Evolutionary conservation across 2,888 invertebrate genomes (phyloP), one percentile per base, ranked within the genome.

Genomic region (Acholoe squamosa): DNA sequence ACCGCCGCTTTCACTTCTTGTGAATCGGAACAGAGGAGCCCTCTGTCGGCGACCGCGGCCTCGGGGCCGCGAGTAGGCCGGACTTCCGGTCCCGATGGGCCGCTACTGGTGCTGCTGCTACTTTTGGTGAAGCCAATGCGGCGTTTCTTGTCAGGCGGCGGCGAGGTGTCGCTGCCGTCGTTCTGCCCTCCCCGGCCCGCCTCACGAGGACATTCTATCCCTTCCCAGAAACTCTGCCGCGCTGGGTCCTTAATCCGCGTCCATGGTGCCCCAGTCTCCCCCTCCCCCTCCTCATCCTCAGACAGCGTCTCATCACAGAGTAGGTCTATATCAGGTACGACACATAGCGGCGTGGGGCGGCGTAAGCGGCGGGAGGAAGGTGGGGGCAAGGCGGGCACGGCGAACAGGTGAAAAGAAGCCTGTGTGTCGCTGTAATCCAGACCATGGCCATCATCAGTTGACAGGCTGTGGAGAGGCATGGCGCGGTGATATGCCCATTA

Each of bases 291-390:
- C 43, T 10, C 43, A 25, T 25, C 71, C 34, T 80, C 80, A 12
- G 80, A 80, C 43, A 80, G 43, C 0, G 34, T 80, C n/a, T 80
- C 80, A 33, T 80, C 80, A n/a, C 80, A 80, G 1, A 34, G 16
- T 0, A 80, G 80, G 80, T 80, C 80, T 12, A 80, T 34, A 43
- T 80, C 80, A 34, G 80, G 80, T 19, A 80, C 80, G 0, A 80
- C 34, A 22, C 33, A 80, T 0, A 43, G 34, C 43, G 19, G 80
- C 7, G 80, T 0, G 34, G 14, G n/a, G 43, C 80, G 80, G 71
- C 12, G 71, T 43, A 34, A 43, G 0, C 19, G 43, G 80, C 76
- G 76, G 76, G 31, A 28, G 3, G 76, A 43, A 43, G 80, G 33
- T 16, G 5, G 0, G 80, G 80, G 33, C 31, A 19, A 5, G 76